phyloP scores from a whole-genome alignment of 2,797 vertebrate genomes.

The Falco biarmicus region DNA sequence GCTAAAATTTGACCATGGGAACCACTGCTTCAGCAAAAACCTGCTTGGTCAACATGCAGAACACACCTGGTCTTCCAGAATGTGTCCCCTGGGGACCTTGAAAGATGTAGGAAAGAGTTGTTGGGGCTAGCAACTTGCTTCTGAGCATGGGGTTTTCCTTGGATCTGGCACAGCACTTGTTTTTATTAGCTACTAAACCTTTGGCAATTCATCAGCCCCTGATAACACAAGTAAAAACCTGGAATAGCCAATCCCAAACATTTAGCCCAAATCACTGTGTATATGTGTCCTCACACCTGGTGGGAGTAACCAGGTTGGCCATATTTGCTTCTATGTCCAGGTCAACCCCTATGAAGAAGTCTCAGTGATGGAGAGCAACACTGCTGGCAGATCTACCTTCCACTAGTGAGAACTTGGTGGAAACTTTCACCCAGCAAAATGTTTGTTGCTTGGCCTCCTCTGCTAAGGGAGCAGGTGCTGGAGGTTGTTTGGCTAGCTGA shows the following conservation, averaged over 20 bases:
- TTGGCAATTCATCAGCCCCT: slow-evolving; percentile 15
- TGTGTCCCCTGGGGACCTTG: background rate
- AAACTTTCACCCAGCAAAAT: background rate
- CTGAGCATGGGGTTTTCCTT: background rate
- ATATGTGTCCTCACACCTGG: background rate
- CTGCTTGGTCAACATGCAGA: background rate
- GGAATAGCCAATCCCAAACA: background rate
- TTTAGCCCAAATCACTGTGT: background rate
- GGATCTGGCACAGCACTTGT: background rate
- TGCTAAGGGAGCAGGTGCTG: background rate
- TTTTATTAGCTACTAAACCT: slow-evolving; percentile 22
- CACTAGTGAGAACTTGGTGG: background rate
- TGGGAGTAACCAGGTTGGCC: background rate
- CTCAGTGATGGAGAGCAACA: background rate
- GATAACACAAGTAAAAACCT: background rate
- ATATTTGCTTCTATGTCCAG: background rate
- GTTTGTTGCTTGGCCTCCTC: background rate
- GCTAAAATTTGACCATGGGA: slow-evolving; percentile 47
- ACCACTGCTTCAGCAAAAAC: slow-evolving; percentile 60
- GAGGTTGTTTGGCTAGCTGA: slow-evolving; percentile 48
- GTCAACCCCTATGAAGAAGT: background rate
- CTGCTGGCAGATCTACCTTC: background rate
- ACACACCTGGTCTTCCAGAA: background rate
- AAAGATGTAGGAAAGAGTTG: background rate
- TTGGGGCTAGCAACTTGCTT: background rate